Conservation (phyloP, 2,797 vertebrate species). For the Gymnoscopelus microlampas region DNA sequence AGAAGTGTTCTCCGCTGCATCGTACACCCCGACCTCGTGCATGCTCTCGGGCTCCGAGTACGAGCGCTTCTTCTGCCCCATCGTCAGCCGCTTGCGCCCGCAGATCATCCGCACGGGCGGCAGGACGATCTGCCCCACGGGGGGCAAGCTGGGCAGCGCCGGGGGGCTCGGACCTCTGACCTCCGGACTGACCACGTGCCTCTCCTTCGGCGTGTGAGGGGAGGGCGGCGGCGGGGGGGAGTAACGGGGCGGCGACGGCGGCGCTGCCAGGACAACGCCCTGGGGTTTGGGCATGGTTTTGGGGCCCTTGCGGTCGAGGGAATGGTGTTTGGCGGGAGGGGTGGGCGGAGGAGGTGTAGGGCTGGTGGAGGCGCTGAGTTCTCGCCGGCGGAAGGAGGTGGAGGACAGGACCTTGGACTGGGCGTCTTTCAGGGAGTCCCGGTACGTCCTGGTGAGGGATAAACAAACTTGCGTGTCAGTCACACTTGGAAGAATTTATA, state of each 20-base stretch:
- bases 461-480: too few species aligned
- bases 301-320: slow-evolving; percentile 80
- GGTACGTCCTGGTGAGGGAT: slow-evolving; percentile 72
- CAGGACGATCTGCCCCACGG: slow-evolving; percentile 62
- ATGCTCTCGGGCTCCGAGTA: slow-evolving; percentile 96
- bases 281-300: slow-evolving; percentile 81
- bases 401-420: slow-evolving; percentile 90
- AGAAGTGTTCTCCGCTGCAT: slow-evolving; percentile 58
- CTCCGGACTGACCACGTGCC: slow-evolving; percentile 83
- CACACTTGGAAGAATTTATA: too few species aligned
- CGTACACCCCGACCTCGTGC: slow-evolving; percentile 89
- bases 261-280: slow-evolving; percentile 5
- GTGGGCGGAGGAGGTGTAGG: slow-evolving; percentile 36
- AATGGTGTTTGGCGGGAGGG: slow-evolving; percentile 59
- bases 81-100: slow-evolving; percentile 86
- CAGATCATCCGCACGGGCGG: slow-evolving; percentile 79
- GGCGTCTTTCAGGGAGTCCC: slow-evolving; percentile 90
- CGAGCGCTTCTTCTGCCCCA: slow-evolving; percentile 92
- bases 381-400: slow-evolving; percentile 88
- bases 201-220: slow-evolving; percentile 89
- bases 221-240: slow-evolving; percentile 53
- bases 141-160: slow-evolving; percentile 67
- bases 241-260: neutral
- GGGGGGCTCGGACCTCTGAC: slow-evolving; percentile 52
- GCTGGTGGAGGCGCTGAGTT: slow-evolving; percentile 73